Conservation (phyloP, 2,113 vertebrate genomes). For the Pongo pygmaeus region DNA sequence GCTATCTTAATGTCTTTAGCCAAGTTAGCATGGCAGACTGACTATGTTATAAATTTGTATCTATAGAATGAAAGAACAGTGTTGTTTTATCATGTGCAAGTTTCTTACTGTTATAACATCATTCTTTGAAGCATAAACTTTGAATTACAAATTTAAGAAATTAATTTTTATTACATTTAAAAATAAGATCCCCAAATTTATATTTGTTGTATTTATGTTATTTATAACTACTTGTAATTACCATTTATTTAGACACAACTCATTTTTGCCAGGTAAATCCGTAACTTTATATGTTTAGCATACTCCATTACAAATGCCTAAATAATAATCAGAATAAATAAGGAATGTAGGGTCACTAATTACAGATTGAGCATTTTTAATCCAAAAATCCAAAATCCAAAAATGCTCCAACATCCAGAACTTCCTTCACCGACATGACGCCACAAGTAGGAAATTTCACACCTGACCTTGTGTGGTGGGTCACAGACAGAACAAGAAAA, state of each 20-base stretch:
- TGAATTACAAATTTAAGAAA: constrained; percentile 27
- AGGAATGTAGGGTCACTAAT: background rate
- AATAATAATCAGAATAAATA: background rate
- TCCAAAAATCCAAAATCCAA: background rate
- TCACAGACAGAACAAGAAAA: background rate
- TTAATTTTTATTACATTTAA: constrained; percentile 44
- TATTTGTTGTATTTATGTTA: background rate
- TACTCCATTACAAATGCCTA: background rate
- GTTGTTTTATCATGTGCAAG: background rate
- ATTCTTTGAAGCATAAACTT: background rate
- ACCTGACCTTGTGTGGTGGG: too few species aligned
- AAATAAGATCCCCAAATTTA: background rate
- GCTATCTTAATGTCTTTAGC: background rate
- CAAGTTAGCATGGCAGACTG: background rate
- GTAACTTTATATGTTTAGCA: background rate
- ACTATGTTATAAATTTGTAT: background rate
- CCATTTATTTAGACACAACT: background rate
- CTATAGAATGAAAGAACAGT: background rate
- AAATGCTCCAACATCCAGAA: background rate
- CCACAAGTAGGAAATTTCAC: too few species aligned
- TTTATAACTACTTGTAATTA: background rate
- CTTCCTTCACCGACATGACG: too few species aligned
- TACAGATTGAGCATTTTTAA: background rate
- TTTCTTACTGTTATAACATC: background rate
- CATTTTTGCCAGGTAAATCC: background rate